Evolutionary conservation across 2,797 vertebrate genomes (phyloP).

Genomic region (Pogoniulus pusillus): DNA sequence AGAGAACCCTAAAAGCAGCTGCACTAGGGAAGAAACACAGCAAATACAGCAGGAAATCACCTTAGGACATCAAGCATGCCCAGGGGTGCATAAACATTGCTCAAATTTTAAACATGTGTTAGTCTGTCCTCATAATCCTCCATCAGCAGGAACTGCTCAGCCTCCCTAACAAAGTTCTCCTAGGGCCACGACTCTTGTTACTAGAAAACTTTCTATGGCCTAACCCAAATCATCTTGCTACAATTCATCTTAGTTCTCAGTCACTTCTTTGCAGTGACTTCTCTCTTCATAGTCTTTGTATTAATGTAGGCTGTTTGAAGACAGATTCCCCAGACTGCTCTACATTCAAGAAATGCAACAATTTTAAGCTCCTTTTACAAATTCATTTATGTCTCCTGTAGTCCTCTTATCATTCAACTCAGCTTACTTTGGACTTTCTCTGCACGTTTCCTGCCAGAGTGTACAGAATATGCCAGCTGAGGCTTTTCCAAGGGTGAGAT

Average conservation of each 20-base stretch:
- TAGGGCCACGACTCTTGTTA: neutral
- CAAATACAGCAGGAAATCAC: neutral
- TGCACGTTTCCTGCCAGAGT: neutral
- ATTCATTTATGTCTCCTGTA: neutral
- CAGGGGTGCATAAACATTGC: neutral
- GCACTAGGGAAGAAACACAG: neutral
- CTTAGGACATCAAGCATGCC: neutral
- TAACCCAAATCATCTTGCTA: neutral
- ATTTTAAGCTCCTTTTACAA: neutral
- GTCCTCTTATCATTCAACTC: neutral
- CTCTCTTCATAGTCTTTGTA: neutral
- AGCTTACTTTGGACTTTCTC: neutral
- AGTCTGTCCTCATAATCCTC: neutral
- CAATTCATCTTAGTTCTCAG: neutral
- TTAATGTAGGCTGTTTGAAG: neutral
- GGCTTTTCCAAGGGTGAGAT: neutral
- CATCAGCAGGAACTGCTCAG: neutral
- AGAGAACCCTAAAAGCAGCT: neutral
- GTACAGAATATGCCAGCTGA: neutral
- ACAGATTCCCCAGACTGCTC: neutral
- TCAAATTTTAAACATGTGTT: neutral
- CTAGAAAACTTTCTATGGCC: neutral
- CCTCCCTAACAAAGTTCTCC: neutral
- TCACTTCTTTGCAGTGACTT: neutral
- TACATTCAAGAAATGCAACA: neutral